Evolutionary conservation across 2,797 vertebrate species (phyloP).

Genomic region (Coranthus polyacanthus): DNA sequence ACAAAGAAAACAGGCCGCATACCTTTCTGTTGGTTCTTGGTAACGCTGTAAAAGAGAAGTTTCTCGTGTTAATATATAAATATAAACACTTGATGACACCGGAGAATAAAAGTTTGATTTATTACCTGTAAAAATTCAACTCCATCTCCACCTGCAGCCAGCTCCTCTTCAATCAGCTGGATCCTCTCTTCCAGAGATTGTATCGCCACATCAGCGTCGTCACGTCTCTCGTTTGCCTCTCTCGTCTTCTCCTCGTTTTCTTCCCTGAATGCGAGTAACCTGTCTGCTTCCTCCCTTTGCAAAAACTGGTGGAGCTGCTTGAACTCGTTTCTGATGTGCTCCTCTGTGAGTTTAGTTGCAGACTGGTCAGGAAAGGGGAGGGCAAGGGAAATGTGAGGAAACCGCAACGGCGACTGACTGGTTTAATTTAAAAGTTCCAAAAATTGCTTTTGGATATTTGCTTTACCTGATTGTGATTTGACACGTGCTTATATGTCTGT

Average conservation of each 20-base stretch:
- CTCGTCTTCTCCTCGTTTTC: slow-evolving; percentile 56
- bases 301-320: slow-evolving; percentile 80
- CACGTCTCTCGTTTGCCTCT: slow-evolving; percentile 33
- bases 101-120: background rate
- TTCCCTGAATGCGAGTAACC: slow-evolving; percentile 60
- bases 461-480: slow-evolving; percentile 41
- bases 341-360: slow-evolving; percentile 45
- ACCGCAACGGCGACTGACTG: background rate
- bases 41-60: slow-evolving; percentile 39
- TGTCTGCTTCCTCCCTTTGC: slow-evolving; percentile 72
- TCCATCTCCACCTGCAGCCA: slow-evolving; percentile 42
- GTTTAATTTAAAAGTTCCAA: too few relatives aligned
- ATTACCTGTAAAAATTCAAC: slow-evolving; percentile 51
- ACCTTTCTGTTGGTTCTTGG: slow-evolving; percentile 27
- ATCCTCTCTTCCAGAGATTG: slow-evolving; percentile 52
- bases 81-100: background rate
- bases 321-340: slow-evolving; percentile 68
- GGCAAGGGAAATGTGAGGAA: background rate
- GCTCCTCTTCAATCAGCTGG: slow-evolving; percentile 38
- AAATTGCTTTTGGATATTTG: background rate
- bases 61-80: slow-evolving; percentile 15
- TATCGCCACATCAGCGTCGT: slow-evolving; percentile 33
- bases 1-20: background rate
- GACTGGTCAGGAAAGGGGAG: slow-evolving; percentile 23
- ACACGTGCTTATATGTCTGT: slow-evolving; percentile 26